Evolutionary conservation across 1,140 invertebrate species (phyloP), one percentile per base, ranked within the genome.

Genomic region (Zophobas morio): DNA sequence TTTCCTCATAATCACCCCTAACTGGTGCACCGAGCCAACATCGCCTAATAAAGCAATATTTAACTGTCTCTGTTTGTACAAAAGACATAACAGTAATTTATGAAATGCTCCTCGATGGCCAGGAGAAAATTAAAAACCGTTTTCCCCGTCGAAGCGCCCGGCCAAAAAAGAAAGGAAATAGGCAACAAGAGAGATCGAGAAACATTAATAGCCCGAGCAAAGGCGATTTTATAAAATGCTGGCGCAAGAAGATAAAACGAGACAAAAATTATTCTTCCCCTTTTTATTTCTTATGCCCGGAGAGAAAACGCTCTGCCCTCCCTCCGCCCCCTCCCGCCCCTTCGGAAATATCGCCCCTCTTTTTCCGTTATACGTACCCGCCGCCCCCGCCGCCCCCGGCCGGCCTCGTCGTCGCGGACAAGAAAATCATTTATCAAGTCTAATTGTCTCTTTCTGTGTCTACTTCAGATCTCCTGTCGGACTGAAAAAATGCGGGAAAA

Each of bases 401-500:
- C 53, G 66, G 72, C 66, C 72, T 32, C 63, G 60, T 40, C 75
- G 75, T 37, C 60, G 60, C 60, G 71, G 71, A 80, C 79, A 80
- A 79, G 80, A 81, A 83, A 83, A 82, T 81, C 81, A 81, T 83
- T 83, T 83, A 82, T 83, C 81, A 83, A 83, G 75, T 81, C 80
- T 81, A 83, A 83, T 83, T 83, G 81, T 82, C 78, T 82, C 79
- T 83, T 79, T 40, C 40, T 54, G 32, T 70, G 63, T 70, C 63
- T 36, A 70, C 36, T 70, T 39, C 42, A 39, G 63, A 70, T 70
- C 63, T 39, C 42, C 40, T 35, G 2, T 32, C 20, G 56, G 56
- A 2, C 20, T 70, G 36, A 40, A 73, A 54, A 47, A 51, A 32
- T 51, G 6, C 33, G 39, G n/a, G 54, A 73, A 54, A 73, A 73